These are phyloP conservation scores for Melanophora roralis DNA, from an alignment of 2,888 invertebrate genomes.

Conservation along the genomic window DNA sequence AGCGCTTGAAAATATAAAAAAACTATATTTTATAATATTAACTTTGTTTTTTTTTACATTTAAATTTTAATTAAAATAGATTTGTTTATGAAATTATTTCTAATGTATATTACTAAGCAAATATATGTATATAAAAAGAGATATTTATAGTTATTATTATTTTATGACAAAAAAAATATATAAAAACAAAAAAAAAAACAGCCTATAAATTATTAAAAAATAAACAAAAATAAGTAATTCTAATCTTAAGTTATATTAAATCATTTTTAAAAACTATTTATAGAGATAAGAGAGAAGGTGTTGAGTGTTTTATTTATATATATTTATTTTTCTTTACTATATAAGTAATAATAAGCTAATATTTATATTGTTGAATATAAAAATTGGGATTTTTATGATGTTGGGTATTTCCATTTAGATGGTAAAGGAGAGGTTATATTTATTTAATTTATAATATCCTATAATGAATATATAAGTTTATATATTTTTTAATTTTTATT, in stretches of 20 bases:
- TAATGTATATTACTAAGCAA: constrained; percentile 37
- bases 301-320: constrained; percentile 26
- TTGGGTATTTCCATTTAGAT: constrained; percentile 21
- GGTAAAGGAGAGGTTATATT: constrained; percentile 35
- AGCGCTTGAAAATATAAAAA: constrained; percentile 15
- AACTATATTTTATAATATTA: constrained; percentile 1
- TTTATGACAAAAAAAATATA: constrained; percentile 19
- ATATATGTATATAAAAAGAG: constrained; percentile 7
- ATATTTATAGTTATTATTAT: constrained; percentile 15
- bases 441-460: constrained; percentile 48
- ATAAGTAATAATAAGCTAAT: constrained; percentile 47
- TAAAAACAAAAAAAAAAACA: constrained; percentile 53
- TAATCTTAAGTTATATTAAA: constrained; percentile 40
- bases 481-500: constrained; percentile 21
- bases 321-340: constrained; percentile 27
- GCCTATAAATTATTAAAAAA: constrained; percentile 56
- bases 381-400: constrained; percentile 52
- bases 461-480: constrained; percentile 48
- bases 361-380: constrained; percentile 45
- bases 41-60: constrained; percentile 25
- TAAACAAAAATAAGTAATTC: constrained; percentile 42
- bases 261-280: constrained; percentile 39
- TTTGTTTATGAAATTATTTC: constrained; percentile 36
- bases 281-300: constrained; percentile 33
- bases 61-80: constrained; percentile 30